These are phyloP conservation scores for Enteromius radiatus DNA, from an alignment of 2,797 vertebrate species.

Conservation along the genomic window DNA sequence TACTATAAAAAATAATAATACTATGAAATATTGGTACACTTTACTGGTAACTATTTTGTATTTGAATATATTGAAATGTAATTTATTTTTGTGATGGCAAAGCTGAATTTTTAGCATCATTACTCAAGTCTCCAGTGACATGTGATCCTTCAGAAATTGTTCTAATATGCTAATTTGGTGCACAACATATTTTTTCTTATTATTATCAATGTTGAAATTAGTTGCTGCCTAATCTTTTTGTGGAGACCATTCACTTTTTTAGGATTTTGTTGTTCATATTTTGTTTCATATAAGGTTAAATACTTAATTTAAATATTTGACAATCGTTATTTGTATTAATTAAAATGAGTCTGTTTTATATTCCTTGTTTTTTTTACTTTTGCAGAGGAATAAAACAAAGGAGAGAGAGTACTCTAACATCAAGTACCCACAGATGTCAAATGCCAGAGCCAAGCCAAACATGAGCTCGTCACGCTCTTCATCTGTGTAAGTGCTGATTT, in stretches of 20 bases:
- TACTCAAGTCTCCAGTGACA: neutral
- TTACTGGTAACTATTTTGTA: neutral
- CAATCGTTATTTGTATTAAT: neutral
- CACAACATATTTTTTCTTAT: neutral
- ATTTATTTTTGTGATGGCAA: neutral
- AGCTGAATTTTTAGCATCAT: neutral
- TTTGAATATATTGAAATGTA: neutral
- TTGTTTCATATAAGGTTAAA: neutral
- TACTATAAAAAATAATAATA: neutral
- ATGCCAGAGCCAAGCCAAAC: slow-evolving; percentile 77
- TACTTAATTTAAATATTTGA: slow-evolving; percentile 16
- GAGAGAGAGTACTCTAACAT: slow-evolving; percentile 88
- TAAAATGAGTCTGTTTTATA: slow-evolving; percentile 7
- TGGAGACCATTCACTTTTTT: neutral
- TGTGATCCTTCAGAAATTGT: neutral
- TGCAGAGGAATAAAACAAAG: slow-evolving; percentile 79
- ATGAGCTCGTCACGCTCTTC: slow-evolving; percentile 74
- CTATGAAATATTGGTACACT: neutral
- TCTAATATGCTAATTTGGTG: neutral
- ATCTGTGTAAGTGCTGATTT: slow-evolving; percentile 74
- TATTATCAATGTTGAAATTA: neutral
- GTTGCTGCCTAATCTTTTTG: neutral
- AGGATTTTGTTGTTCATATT: neutral
- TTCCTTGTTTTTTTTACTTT: slow-evolving; percentile 24
- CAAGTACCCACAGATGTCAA: slow-evolving; percentile 80